Percentiles rank a stretch among this genome's conserved stretches.
These are phyloP conservation scores for Tetrao urogallus DNA, from an alignment of 2,113 vertebrate genomes.

Conservation along the genomic window DNA sequence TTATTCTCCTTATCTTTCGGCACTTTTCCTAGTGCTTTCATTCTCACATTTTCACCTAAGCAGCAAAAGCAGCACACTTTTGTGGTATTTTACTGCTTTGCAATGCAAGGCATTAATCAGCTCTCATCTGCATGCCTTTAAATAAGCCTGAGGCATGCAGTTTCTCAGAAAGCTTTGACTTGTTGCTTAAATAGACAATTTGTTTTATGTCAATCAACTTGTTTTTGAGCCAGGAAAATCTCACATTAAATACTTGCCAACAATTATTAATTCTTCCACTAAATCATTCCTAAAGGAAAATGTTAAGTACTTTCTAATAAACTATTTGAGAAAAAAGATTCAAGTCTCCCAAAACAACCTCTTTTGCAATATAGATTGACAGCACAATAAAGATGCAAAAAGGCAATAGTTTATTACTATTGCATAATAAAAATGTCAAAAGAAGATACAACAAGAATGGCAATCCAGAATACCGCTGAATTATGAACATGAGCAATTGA, in stretches of 20 bases:
- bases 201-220: neutral
- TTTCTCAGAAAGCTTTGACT: neutral
- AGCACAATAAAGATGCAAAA: neutral
- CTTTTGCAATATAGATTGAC: neutral
- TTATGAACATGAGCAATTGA: neutral
- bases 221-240: neutral
- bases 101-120: neutral
- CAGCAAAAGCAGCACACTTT: neutral
- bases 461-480: neutral
- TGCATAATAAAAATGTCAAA: neutral
- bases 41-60: neutral
- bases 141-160: neutral
- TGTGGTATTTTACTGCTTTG: neutral
- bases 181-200: neutral
- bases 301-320: neutral
- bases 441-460: neutral
- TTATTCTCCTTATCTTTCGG: neutral
- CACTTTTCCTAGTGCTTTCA: neutral
- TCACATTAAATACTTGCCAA: neutral
- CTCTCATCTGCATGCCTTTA: neutral
- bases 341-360: neutral
- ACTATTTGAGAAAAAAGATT: neutral
- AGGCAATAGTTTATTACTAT: neutral
- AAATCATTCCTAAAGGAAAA: neutral
- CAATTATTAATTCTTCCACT: neutral